Conservation (phyloP, 2,113 vertebrate species). For the Phalacrocorax carbo region DNA sequence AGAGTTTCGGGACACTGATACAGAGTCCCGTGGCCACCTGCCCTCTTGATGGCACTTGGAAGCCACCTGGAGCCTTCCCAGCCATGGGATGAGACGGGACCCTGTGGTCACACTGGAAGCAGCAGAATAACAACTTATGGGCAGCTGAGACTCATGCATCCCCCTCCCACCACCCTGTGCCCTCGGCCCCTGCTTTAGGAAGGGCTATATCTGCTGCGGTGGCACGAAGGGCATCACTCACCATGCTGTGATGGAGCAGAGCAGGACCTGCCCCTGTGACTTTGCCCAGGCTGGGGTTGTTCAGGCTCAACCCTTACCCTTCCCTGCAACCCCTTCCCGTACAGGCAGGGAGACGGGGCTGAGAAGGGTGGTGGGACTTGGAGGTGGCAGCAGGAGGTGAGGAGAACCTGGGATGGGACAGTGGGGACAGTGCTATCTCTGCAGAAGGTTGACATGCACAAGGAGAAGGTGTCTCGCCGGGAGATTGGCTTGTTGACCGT, state of each 20-base stretch:
- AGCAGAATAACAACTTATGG: background rate
- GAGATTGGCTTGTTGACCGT: conserved; percentile 80
- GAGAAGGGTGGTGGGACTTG: background rate
- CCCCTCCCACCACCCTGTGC: accelerated
- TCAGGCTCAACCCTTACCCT: background rate
- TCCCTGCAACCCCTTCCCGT: too few relatives aligned
- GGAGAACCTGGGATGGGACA: accelerated
- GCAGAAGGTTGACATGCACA: conserved; percentile 84
- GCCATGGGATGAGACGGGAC: background rate
- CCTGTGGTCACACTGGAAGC: background rate
- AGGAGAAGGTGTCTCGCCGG: conserved; percentile 85
- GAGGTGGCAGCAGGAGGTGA: background rate
- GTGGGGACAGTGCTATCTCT: background rate
- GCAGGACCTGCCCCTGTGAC: background rate
- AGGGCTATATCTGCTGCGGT: background rate
- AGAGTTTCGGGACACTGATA: background rate
- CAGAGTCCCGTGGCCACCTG: accelerated
- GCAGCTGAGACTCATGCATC: accelerated
- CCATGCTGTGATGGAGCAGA: background rate
- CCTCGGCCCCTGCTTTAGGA: accelerated
- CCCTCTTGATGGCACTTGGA: background rate
- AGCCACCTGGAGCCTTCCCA: background rate
- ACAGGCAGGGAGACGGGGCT: background rate
- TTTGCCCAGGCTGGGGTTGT: accelerated
- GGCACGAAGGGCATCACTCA: background rate